These are phyloP conservation scores for Pogonophryne albipinna DNA, from an alignment of 2,797 vertebrate genomes.

Conservation along the genomic window DNA sequence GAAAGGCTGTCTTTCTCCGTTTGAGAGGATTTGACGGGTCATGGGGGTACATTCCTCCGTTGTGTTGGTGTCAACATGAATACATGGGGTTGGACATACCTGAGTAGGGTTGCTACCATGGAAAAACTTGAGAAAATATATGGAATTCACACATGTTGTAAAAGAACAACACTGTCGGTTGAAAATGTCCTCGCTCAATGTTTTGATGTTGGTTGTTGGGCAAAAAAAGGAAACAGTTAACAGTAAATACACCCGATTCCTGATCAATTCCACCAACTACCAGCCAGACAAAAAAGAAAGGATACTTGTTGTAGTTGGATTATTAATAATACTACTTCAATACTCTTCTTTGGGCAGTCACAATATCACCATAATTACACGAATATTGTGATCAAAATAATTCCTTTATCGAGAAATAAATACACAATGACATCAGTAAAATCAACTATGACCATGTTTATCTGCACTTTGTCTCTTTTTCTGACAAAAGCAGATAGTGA, in stretches of 20 bases:
- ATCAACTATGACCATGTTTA: no score
- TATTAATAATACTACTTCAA: no score
- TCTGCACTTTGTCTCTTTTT: no score
- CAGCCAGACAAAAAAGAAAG: slow-evolving; percentile 13
- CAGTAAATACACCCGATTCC: background rate
- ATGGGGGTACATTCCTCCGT: slow-evolving; percentile 44
- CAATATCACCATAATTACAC: no score
- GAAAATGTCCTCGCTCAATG: background rate
- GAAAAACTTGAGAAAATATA: slow-evolving; percentile 10
- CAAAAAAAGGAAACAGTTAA: background rate
- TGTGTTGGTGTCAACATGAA: slow-evolving; percentile 59
- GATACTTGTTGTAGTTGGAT: background rate
- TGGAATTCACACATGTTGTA: slow-evolving; percentile 1
- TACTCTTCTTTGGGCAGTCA: no score
- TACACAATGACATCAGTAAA: no score
- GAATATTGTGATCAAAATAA: no score
- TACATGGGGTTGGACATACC: slow-evolving; percentile 50
- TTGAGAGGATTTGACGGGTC: slow-evolving; percentile 76
- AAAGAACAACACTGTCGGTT: background rate
- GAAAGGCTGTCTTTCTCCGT: slow-evolving; percentile 74
- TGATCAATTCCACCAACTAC: slow-evolving; percentile 26
- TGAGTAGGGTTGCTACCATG: slow-evolving; percentile 11
- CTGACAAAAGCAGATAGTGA: no score
- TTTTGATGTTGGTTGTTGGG: background rate
- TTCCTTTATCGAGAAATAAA: no score